Evolutionary conservation across 2,888 invertebrate species (phyloP).

Genomic region (Phrixothrix hirtus): DNA sequence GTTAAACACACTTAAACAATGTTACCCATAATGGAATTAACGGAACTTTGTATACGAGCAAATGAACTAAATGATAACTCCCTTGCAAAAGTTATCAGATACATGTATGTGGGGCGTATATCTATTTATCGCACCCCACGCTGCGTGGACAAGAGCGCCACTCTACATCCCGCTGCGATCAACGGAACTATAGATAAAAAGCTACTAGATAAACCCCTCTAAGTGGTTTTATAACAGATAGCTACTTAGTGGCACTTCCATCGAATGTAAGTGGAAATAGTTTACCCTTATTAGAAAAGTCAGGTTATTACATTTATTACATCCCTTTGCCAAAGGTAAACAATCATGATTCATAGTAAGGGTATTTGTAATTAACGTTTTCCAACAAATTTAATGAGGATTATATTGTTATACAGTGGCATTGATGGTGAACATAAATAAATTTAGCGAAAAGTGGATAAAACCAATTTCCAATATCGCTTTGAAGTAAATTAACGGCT

Average conservation of each 20-base stretch:
- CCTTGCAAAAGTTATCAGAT: slow-evolving; percentile 15
- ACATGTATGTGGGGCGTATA: slow-evolving; percentile 22
- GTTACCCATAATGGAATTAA: too few relatives aligned
- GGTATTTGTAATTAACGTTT: too few relatives aligned
- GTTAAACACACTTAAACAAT: too few relatives aligned
- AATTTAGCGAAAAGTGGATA: too few relatives aligned
- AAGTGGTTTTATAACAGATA: slow-evolving; percentile 23
- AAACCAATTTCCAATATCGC: slow-evolving; percentile 21
- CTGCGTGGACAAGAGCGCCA: slow-evolving; percentile 39
- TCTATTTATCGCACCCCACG: slow-evolving; percentile 19
- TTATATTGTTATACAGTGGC: too few relatives aligned
- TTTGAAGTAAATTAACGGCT: slow-evolving; percentile 23
- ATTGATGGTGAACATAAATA: too few relatives aligned
- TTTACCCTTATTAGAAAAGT: neutral
- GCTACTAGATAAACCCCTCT: slow-evolving; percentile 38
- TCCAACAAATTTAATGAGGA: too few relatives aligned
- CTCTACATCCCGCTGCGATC: slow-evolving; percentile 41
- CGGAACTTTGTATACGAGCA: neutral
- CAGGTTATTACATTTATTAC: too few relatives aligned
- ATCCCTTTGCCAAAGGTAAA: slow-evolving; percentile 2
- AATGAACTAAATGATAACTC: slow-evolving; percentile 1
- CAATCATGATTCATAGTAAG: neutral
- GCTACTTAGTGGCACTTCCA: slow-evolving; percentile 10
- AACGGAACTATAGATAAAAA: slow-evolving; percentile 32
- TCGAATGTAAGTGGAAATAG: slow-evolving; percentile 6